Evolutionary conservation across 2,113 vertebrate species (phyloP), one percentile per base, ranked within the genome.

Genomic region (Chaenocephalus aceratus): DNA sequence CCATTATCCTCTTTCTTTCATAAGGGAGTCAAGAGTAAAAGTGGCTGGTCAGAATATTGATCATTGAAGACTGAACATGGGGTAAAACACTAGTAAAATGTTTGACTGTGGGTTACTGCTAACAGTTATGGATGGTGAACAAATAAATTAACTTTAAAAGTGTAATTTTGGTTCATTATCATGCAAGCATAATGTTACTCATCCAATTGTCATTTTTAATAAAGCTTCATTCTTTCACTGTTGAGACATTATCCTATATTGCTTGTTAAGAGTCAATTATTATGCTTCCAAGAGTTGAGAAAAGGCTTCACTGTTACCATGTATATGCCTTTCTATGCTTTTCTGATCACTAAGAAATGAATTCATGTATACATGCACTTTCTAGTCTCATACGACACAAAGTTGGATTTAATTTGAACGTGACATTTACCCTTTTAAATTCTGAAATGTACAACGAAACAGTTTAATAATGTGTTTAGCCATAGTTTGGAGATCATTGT

Each of bases 61-160:
- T 41, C 36, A 7, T 41, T 41, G 44, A 62, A 13, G 26, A 76
- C 72, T 65, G 26, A 82, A 79, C 44, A 53, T 81, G 51, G 72
- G 76, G 60, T 78, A 61, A 80, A 79, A 76, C 45, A 75, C 71
- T 62, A 67, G 63, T 61, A 73, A 69, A 45, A 52, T 67, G 68
- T 61, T 48, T 49, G 66, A 77, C 66, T 89, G 63, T 68, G 62
- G 52, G 51, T 21, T 49, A 36, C 16, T 80, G 66, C 74, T 63
- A 80, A 79, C 82, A 82, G 77, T 73, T 70, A 16, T 78, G 51
- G 18, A 57, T 87, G 49, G 71, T 82, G 69, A 84, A 48, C 6
- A 86, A 93, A 90, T 90, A 91, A 91, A 92, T 85, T 88, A 84
- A 90, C 80, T 87, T 89, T 76, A 77, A 53, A 41, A 57, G 11